A percentile compares a stretch with the other conserved stretches of the same genome.
Evolutionary conservation across 2,113 vertebrate genomes (phyloP).

Genomic region (Climacteris rufus): DNA sequence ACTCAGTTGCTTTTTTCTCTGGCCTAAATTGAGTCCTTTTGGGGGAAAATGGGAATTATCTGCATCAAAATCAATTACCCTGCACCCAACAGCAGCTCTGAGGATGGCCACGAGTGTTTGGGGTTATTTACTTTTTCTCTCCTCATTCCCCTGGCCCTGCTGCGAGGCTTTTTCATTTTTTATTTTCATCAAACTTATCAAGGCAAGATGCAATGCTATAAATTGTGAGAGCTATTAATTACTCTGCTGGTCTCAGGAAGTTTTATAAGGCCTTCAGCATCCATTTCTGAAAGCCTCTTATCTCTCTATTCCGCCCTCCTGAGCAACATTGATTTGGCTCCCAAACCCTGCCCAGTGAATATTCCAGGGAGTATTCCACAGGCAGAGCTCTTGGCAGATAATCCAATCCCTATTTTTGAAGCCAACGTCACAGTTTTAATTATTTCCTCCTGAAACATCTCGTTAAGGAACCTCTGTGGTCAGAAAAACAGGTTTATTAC

Average conservation of each 20-base stretch:
- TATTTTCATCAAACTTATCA: background rate
- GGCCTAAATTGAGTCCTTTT: background rate
- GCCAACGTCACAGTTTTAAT: constrained; percentile 27
- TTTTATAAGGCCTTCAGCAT: background rate
- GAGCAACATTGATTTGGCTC: background rate
- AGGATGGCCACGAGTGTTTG: background rate
- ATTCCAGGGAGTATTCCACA: background rate
- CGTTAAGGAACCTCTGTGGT: constrained; percentile 1
- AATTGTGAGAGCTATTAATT: constrained; percentile 15
- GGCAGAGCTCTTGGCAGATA: background rate
- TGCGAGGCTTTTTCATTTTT: background rate
- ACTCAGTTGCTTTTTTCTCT: background rate
- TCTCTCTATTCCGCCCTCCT: background rate
- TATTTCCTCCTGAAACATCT: constrained; percentile 6
- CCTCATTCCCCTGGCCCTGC: background rate
- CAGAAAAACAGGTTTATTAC: constrained; percentile 18
- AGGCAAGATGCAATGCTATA: background rate
- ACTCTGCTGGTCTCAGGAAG: background rate
- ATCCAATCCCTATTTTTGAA: constrained; percentile 12
- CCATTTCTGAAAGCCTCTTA: background rate
- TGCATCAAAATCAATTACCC: background rate
- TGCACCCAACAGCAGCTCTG: background rate
- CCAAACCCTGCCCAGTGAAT: background rate
- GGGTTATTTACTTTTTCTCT: background rate
- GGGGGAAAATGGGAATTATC: background rate